Evolutionary conservation across 92 coral and sea anemone species (phyloP).

Genomic region (Phenganax stokvisi): DNA sequence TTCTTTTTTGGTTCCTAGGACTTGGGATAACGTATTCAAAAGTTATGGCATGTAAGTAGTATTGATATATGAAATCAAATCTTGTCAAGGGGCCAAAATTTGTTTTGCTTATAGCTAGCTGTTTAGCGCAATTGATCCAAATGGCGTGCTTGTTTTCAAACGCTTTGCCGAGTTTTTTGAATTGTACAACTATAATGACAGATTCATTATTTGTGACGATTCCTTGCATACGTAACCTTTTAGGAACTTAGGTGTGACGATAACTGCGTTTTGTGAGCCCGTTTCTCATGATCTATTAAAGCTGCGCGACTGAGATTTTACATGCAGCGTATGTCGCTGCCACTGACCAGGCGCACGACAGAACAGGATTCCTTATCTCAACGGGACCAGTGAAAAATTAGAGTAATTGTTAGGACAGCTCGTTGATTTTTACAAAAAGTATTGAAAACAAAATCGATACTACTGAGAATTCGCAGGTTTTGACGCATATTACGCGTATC

Average conservation of each 20-base stretch:
- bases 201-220: background rate
- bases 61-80: background rate
- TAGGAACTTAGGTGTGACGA: background rate
- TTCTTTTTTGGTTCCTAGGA: slow-evolving; percentile 11
- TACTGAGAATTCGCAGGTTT: no score
- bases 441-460: no score
- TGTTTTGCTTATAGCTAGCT: background rate
- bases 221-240: background rate
- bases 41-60: slow-evolving; percentile 19
- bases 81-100: no score
- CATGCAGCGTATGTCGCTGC: background rate
- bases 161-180: background rate
- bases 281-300: background rate
- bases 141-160: background rate
- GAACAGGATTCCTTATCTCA: background rate
- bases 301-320: background rate
- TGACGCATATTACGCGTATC: no score
- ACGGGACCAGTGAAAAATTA: background rate
- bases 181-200: background rate
- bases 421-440: no score
- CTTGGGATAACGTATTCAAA: background rate
- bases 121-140: background rate
- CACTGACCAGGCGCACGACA: background rate
- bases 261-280: background rate
- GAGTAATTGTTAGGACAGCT: background rate